Evolutionary conservation across 2,797 vertebrate genomes (phyloP).

Genomic region (Silurus lanzhouensis): DNA sequence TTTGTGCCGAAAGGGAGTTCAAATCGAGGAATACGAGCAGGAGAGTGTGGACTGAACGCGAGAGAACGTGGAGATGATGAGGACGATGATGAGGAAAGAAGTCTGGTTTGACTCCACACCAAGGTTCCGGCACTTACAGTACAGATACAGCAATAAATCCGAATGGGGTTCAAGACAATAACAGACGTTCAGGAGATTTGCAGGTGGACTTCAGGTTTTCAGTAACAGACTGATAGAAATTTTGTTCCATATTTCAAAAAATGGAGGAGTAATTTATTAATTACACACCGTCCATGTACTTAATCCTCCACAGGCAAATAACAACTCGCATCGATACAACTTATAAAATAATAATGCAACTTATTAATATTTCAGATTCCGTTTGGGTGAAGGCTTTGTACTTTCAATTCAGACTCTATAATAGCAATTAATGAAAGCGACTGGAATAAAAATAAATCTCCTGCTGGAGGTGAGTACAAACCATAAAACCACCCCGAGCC

Average conservation of each 20-base stretch:
- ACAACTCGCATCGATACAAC: constrained; percentile 5
- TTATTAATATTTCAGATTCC: constrained; percentile 32
- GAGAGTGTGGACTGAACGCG: constrained; percentile 15
- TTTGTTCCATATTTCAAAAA: background rate
- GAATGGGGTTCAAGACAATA: background rate
- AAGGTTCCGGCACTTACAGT: background rate
- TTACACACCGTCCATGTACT: background rate
- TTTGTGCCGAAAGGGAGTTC: constrained; percentile 14
- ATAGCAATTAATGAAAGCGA: constrained; percentile 46
- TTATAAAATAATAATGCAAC: constrained; percentile 31
- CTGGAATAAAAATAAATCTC: constrained; percentile 23
- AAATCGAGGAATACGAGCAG: constrained; percentile 15
- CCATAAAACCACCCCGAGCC: background rate
- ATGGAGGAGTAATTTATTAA: background rate
- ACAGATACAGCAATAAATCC: background rate
- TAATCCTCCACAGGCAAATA: constrained; percentile 10
- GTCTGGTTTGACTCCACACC: background rate
- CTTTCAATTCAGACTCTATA: constrained; percentile 32
- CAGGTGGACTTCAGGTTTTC: background rate
- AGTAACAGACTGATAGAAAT: background rate
- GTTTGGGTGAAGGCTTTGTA: constrained; percentile 39
- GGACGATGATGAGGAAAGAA: too few relatives aligned
- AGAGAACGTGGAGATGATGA: constrained; percentile 4
- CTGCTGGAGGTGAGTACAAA: background rate
- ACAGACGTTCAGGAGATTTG: background rate